Percentiles rank a stretch among this genome's conserved stretches.
Conservation (phyloP, 1,140 invertebrate species). For the Diabrotica undecimpunctata region DNA sequence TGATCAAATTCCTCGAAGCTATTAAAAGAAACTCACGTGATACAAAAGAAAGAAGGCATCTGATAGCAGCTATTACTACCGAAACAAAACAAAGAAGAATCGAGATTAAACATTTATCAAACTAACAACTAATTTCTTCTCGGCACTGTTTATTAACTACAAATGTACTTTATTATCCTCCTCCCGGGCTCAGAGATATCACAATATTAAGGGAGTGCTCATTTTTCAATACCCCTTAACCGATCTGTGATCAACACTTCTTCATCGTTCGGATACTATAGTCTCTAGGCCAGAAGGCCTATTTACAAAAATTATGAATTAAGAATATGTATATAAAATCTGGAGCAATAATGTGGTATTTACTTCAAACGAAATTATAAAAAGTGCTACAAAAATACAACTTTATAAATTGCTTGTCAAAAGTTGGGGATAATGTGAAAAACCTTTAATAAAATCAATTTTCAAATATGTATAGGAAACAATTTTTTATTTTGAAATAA, state of each 20-base stretch:
- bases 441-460: no score
- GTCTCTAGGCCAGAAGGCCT: background rate
- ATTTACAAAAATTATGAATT: conserved; percentile 45
- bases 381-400: no score
- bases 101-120: background rate
- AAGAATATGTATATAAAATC: conserved; percentile 46
- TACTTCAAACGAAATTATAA: no score
- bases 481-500: no score
- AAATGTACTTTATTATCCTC: background rate
- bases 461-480: no score
- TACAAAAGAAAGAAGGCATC: background rate
- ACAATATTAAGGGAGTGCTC: background rate
- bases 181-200: background rate
- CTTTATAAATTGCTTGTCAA: no score
- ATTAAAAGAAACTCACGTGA: background rate
- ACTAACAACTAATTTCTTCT: conserved; percentile 3
- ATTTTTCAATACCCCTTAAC: conserved; percentile 2
- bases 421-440: no score
- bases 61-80: background rate
- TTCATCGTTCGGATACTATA: background rate
- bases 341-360: no score
- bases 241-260: background rate
- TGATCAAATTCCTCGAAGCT: background rate
- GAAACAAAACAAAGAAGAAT: background rate
- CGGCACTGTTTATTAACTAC: background rate